Evolutionary conservation across 2,888 invertebrate species (phyloP).

Genomic region (Apomyelois bistriatella): DNA sequence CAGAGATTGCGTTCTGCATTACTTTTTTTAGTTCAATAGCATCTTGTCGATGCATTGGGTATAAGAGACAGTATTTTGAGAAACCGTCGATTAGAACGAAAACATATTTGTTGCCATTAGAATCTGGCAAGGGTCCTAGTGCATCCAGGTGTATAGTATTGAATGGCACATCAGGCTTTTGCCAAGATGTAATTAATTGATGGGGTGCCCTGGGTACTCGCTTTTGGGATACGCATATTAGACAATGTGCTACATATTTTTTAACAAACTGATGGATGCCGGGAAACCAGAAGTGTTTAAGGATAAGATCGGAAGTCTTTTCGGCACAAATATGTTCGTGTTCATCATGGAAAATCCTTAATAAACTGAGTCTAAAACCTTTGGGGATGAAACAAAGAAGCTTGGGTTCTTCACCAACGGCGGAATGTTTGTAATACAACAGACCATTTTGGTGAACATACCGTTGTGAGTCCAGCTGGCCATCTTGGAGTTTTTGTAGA

Average conservation of each 20-base stretch:
- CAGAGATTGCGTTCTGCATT: not conserved
- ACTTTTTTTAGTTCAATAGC: not conserved
- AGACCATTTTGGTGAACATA: constrained; percentile 18
- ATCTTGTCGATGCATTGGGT: not conserved
- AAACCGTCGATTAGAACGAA: not conserved
- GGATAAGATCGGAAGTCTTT: constrained; percentile 21
- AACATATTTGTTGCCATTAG: not conserved
- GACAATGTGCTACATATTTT: not conserved
- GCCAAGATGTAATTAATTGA: not conserved
- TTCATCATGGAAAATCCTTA: constrained; percentile 29
- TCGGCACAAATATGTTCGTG: constrained; percentile 23
- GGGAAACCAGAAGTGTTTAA: not conserved
- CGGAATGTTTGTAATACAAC: constrained; percentile 15
- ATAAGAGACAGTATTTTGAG: not conserved
- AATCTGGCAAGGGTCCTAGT: not conserved
- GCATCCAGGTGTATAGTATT: not conserved
- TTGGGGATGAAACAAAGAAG: constrained; percentile 23
- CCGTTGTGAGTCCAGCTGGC: constrained; percentile 16
- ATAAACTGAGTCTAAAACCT: constrained; percentile 27
- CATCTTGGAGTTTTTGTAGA: constrained; percentile 21
- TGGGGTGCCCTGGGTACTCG: not conserved
- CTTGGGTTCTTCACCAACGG: constrained; percentile 24
- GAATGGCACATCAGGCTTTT: not conserved
- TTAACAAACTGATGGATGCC: not conserved
- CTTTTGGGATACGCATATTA: not conserved